phyloP scores from a whole-genome alignment of 1,140 invertebrate genomes.

The Holotrichia oblita region DNA sequence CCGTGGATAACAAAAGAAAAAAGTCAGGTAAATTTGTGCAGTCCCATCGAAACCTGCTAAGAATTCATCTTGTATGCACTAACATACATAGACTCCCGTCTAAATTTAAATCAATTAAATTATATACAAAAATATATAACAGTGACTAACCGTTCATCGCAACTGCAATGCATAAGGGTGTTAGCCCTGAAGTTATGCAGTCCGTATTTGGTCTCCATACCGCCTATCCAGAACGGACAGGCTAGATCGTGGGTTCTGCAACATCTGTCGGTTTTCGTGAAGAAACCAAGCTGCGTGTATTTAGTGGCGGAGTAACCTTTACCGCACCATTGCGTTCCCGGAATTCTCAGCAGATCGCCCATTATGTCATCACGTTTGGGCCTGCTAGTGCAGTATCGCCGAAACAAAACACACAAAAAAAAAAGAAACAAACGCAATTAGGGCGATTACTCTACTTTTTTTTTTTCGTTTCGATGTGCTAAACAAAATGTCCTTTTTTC shows the following conservation, averaged over 20 bases:
- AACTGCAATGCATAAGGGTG: constrained; percentile 87
- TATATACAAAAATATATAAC: not conserved
- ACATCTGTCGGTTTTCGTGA: constrained; percentile 80
- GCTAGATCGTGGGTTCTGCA: constrained; percentile 83
- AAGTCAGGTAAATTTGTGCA: not conserved
- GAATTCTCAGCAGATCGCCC: constrained; percentile 74
- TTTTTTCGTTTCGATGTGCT: too few species aligned
- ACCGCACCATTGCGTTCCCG: constrained; percentile 90
- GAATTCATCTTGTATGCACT: too few species aligned
- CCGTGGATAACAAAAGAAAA: not conserved
- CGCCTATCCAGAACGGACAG: constrained; percentile 83
- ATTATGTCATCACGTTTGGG: constrained; percentile 63
- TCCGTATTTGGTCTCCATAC: constrained; percentile 79
- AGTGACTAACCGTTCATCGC: constrained; percentile 81
- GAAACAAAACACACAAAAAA: not conserved
- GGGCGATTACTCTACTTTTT: too few species aligned
- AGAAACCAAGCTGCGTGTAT: constrained; percentile 80
- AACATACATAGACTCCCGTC: too few species aligned
- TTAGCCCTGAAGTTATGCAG: constrained; percentile 86
- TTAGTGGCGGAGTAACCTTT: constrained; percentile 78
- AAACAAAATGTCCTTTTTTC: too few species aligned
- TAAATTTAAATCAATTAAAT: not conserved
- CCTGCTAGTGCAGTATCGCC: constrained; percentile 44
- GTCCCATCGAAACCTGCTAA: not conserved
- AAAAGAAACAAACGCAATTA: too few species aligned